These are phyloP conservation scores for Drosophila anceps DNA, from an alignment of 2,888 invertebrate species.

Conservation along the genomic window DNA sequence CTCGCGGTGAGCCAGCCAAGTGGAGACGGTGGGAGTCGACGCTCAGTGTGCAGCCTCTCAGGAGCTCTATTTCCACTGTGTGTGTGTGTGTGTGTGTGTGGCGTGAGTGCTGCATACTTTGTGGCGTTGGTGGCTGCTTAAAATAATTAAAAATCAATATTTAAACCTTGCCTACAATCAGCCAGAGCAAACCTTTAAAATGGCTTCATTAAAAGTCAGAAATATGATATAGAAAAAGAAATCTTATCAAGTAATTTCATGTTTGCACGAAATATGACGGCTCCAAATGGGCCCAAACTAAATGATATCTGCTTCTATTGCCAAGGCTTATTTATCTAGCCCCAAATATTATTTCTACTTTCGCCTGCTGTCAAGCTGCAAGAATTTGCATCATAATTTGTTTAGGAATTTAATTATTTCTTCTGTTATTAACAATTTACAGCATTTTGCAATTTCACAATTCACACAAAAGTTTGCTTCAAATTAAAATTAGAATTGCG, in stretches of 20 bases:
- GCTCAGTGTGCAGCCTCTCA: conserved; percentile 58
- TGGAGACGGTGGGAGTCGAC: conserved; percentile 57
- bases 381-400: conserved; percentile 69
- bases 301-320: not conserved
- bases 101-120: conserved; percentile 69
- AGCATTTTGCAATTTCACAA: conserved; percentile 42
- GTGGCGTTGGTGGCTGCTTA: conserved; percentile 70
- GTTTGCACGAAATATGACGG: not conserved
- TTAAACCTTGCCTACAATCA: conserved; percentile 59
- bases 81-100: conserved; percentile 32
- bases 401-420: conserved; percentile 72
- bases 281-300: not conserved
- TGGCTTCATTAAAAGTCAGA: conserved; percentile 19
- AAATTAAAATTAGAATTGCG: conserved; percentile 43
- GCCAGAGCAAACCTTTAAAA: conserved; percentile 16
- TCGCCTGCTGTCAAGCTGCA: not conserved
- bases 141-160: conserved; percentile 80
- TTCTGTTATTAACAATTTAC: conserved; percentile 53
- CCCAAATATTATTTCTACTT: conserved; percentile 9
- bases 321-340: conserved; percentile 16
- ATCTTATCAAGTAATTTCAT: not conserved
- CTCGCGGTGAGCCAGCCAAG: conserved; percentile 58
- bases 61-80: conserved; percentile 27
- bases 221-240: not conserved
- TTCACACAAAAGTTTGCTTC: conserved; percentile 70